A percentile compares a stretch with the other conserved stretches of the same genome.
These are phyloP conservation scores for Argentina silus DNA, from an alignment of 2,797 vertebrate species.

Conservation along the genomic window DNA sequence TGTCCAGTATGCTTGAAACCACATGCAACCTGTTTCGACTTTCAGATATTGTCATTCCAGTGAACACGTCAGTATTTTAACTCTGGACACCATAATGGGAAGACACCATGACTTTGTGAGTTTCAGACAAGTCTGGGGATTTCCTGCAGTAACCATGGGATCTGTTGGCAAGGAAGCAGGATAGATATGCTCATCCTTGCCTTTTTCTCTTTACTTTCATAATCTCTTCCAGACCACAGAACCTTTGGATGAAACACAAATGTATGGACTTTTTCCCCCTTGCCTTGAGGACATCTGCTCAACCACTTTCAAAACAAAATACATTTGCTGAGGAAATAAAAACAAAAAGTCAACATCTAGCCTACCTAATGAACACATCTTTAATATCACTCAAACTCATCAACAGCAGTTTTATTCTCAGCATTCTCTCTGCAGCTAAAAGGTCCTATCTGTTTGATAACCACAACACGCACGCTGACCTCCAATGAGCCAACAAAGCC, in stretches of 20 bases:
- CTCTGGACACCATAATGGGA: neutral
- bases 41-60: too few relatives aligned
- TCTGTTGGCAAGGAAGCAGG: slow-evolving; percentile 13
- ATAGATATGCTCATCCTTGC: slow-evolving; percentile 4
- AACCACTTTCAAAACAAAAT: neutral
- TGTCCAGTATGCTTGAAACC: neutral
- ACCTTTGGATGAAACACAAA: neutral
- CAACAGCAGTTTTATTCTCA: neutral
- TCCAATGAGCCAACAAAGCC: slow-evolving; percentile 7
- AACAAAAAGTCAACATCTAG: neutral
- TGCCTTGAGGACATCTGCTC: neutral
- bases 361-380: neutral
- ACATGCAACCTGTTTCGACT: neutral
- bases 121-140: slow-evolving; percentile 14
- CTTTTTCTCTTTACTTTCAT: neutral
- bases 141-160: slow-evolving; percentile 20
- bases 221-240: neutral
- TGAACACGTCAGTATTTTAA: neutral
- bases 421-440: neutral
- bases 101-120: neutral
- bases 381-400: neutral
- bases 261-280: neutral
- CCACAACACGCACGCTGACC: slow-evolving; percentile 13
- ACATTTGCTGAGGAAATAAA: neutral
- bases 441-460: slow-evolving; percentile 10